Percentiles rank a stretch among this genome's conserved stretches.
phyloP scores from a whole-genome alignment of 2,113 vertebrate genomes.

The Chinchilla lanigera region DNA sequence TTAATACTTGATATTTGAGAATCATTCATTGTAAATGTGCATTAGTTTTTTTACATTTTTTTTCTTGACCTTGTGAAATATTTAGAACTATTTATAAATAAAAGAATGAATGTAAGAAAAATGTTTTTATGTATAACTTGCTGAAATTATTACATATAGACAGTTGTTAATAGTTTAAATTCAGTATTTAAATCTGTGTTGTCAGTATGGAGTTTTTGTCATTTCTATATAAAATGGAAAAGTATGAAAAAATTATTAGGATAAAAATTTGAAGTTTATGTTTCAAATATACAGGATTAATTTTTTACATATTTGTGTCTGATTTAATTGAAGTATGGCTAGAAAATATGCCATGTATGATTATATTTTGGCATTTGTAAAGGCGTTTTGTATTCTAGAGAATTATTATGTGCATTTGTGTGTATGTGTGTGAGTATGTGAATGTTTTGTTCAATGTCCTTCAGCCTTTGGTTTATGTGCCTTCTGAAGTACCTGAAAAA shows the following conservation, averaged over 20 bases:
- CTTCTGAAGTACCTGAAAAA: conserved; percentile 33
- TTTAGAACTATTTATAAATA: conserved; percentile 26
- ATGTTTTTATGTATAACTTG: conserved; percentile 5
- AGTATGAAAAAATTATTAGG: not conserved
- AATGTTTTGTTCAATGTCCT: not conserved
- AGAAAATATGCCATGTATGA: not conserved
- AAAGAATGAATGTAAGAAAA: not conserved
- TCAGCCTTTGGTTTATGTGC: conserved; percentile 26
- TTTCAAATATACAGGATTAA: not conserved
- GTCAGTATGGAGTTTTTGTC: not conserved
- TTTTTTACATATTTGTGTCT: conserved; percentile 21
- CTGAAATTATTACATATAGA: not conserved
- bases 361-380: conserved; percentile 37
- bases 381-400: not conserved
- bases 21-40: conserved; percentile 21
- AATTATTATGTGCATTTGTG: not conserved
- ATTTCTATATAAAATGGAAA: not conserved
- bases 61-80: not conserved
- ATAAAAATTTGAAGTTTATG: not conserved
- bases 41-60: not conserved
- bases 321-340: conserved; percentile 4
- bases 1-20: not conserved
- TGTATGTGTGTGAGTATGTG: not conserved
- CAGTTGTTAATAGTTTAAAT: conserved; percentile 32
- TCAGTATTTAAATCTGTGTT: not conserved